Conservation (phyloP, 2,113 vertebrate genomes). For the Thunnus thynnus region DNA sequence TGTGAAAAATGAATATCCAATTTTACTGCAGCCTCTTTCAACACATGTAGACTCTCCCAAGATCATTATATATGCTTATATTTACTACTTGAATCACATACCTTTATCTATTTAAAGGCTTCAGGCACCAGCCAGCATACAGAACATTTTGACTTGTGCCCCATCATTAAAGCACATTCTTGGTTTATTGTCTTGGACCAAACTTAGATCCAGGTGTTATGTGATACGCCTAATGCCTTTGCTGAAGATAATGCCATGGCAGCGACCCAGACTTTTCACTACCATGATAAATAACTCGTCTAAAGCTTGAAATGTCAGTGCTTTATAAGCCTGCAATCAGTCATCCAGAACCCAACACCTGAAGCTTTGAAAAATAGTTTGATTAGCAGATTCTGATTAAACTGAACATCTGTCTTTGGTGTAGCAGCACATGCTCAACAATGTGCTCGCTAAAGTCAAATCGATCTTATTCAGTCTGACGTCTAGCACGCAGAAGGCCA, state of each 20-base stretch:
- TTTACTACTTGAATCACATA: conserved; percentile 8
- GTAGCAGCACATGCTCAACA: conserved; percentile 43
- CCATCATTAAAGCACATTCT: conserved; percentile 40
- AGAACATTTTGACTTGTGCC: conserved; percentile 26
- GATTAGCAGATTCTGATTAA: conserved; percentile 49
- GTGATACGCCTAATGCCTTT: conserved; percentile 31
- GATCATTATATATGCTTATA: conserved; percentile 1
- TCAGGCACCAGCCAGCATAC: not conserved
- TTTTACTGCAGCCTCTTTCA: conserved; percentile 14
- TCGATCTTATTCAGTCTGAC: conserved; percentile 55
- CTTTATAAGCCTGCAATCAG: conserved; percentile 52
- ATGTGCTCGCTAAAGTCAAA: conserved; percentile 33
- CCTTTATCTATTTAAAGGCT: not conserved
- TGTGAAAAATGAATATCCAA: conserved; percentile 33
- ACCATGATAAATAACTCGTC: conserved; percentile 45
- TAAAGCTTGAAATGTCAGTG: conserved; percentile 37
- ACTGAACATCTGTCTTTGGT: conserved; percentile 50
- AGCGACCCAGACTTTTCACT: conserved; percentile 42
- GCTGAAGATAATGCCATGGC: conserved; percentile 40
- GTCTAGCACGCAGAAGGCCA: conserved; percentile 17
- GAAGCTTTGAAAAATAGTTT: conserved; percentile 40
- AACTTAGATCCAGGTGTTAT: conserved; percentile 50
- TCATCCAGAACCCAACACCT: conserved; percentile 44
- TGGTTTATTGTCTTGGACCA: conserved; percentile 28
- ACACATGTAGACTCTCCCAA: not conserved